These are phyloP conservation scores for Pinctada fucata DNA, from an alignment of 2,888 invertebrate species.

Conservation along the genomic window DNA sequence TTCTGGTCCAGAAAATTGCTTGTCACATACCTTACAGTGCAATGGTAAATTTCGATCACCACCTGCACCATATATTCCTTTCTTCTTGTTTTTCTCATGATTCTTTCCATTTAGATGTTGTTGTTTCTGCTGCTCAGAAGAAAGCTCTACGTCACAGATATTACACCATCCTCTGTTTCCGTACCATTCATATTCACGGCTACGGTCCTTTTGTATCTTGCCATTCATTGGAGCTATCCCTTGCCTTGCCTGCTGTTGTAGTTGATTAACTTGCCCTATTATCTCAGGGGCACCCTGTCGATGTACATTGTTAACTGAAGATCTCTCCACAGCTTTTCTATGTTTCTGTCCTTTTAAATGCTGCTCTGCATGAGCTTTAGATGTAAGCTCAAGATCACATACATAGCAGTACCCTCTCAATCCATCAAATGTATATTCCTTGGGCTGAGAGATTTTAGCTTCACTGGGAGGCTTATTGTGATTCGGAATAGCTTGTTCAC, in stretches of 20 bases:
- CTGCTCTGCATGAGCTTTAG: conserved; percentile 36
- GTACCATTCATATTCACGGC: conserved; percentile 27
- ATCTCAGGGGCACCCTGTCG: neutral
- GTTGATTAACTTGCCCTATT: neutral
- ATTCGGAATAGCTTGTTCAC: neutral
- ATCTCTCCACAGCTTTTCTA: conserved; percentile 40
- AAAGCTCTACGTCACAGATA: conserved; percentile 51
- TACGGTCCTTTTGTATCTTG: neutral
- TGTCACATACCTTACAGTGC: conserved; percentile 59
- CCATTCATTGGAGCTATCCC: neutral
- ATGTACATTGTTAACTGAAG: neutral
- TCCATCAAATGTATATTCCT: conserved; percentile 43
- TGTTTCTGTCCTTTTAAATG: conserved; percentile 49
- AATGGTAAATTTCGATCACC: conserved; percentile 26
- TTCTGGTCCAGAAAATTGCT: conserved; percentile 58
- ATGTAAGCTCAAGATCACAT: conserved; percentile 47
- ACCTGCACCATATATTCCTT: neutral
- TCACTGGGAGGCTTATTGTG: neutral
- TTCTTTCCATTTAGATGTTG: conserved; percentile 54
- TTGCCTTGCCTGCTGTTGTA: neutral
- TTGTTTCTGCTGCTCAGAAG: conserved; percentile 48
- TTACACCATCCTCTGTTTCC: conserved; percentile 46
- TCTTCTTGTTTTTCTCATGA: conserved; percentile 39
- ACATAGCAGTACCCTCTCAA: conserved; percentile 49
- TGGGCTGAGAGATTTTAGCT: neutral